Percentiles rank a stretch among this genome's conserved stretches.
phyloP scores from a whole-genome alignment of 2,113 vertebrate species.

The Centrocercus urophasianus region DNA sequence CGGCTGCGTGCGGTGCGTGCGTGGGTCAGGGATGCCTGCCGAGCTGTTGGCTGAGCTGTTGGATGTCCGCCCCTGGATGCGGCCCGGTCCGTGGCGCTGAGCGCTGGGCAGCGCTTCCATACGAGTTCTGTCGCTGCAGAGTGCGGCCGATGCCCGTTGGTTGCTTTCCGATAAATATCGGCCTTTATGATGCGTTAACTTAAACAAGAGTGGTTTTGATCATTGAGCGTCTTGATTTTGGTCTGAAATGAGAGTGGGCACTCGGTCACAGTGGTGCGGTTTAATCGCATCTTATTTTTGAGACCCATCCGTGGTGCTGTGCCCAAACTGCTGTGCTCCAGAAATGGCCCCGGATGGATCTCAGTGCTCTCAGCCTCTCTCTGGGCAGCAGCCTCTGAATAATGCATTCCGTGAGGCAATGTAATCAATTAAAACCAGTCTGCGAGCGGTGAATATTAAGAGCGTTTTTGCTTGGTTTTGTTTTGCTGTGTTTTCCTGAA shows the following conservation, averaged over 20 bases:
- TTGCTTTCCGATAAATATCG: not conserved
- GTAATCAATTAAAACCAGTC: not conserved
- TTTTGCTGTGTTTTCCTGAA: not conserved
- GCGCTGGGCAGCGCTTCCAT: not conserved
- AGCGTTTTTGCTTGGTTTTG: not conserved
- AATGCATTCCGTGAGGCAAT: not conserved
- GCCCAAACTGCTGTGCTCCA: not conserved
- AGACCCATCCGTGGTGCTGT: not conserved
- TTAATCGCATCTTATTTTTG: not conserved
- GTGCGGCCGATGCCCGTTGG: not conserved
- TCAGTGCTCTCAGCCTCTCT: not conserved
- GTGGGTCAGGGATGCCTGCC: not conserved
- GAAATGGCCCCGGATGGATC: not conserved
- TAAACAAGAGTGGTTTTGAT: not conserved
- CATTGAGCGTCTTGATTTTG: not conserved
- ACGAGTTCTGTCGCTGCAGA: not conserved
- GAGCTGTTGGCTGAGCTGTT: not conserved
- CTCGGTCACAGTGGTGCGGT: not conserved
- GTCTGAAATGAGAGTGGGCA: not conserved
- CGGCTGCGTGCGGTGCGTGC: not conserved
- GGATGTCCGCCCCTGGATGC: rapidly evolving
- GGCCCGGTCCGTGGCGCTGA: not conserved
- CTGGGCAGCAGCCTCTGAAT: not conserved
- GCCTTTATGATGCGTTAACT: not conserved
- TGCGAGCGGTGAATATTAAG: not conserved